phyloP scores from a whole-genome alignment of 1,140 invertebrate species.

The Polyergus mexicanus region DNA sequence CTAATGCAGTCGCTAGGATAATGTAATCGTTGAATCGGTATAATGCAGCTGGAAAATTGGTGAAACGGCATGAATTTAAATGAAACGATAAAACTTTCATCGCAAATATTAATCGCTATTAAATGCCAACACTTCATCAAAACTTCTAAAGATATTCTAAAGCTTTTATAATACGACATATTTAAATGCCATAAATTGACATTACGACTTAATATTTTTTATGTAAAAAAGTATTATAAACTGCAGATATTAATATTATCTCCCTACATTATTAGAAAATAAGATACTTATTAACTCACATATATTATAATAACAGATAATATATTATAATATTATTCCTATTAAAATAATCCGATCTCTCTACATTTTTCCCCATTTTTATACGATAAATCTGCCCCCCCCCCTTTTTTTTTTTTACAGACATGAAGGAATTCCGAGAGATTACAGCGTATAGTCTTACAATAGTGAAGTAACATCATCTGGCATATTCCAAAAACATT shows the following conservation, averaged over 20 bases:
- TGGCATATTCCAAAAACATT: conserved; percentile 27
- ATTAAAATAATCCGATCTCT: background rate
- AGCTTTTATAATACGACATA: background rate
- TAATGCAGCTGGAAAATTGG: background rate
- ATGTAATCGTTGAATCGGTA: background rate
- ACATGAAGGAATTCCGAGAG: conserved; percentile 1
- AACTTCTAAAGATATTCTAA: background rate
- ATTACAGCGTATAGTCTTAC: background rate
- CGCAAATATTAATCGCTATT: background rate
- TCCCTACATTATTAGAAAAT: conserved; percentile 3
- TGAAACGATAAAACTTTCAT: background rate
- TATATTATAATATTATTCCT: background rate
- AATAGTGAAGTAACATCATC: conserved; percentile 20
- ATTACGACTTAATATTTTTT: background rate
- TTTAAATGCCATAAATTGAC: background rate
- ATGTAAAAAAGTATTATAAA: background rate
- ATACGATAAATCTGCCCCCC: background rate
- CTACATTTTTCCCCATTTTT: background rate
- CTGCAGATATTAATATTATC: background rate
- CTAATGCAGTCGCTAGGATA: conserved; percentile 3
- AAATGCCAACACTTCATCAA: background rate
- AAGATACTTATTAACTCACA: background rate
- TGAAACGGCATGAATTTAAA: background rate
- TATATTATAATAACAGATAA: background rate
- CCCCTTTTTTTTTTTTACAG: background rate